Conservation (phyloP, 2,113 vertebrate genomes). For the Scatophagus argus region DNA sequence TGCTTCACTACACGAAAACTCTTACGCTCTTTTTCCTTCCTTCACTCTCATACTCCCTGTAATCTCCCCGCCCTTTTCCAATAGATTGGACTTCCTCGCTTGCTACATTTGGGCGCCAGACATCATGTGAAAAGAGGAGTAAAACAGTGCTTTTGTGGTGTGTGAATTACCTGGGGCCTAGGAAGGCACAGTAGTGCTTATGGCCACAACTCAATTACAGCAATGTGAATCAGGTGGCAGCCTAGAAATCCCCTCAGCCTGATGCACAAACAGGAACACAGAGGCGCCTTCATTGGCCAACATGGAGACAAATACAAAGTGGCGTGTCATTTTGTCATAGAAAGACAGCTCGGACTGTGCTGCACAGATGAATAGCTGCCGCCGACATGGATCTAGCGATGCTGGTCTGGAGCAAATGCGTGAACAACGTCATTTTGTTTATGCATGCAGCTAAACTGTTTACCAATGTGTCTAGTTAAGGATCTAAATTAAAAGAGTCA, state of each 20-base stretch:
- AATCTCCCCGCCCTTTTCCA: constrained; percentile 64
- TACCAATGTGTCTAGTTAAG: constrained; percentile 25
- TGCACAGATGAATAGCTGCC: constrained; percentile 23
- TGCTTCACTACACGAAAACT: constrained; percentile 63
- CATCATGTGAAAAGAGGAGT: constrained; percentile 79
- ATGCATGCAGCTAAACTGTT: constrained; percentile 18
- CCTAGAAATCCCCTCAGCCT: constrained; percentile 76
- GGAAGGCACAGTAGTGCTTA: constrained; percentile 65
- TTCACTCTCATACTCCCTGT: constrained; percentile 42
- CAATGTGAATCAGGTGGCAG: constrained; percentile 81
- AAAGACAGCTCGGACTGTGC: constrained; percentile 22
- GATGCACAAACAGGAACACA: constrained; percentile 68
- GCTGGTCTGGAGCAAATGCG: constrained; percentile 7
- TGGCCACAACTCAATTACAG: constrained; percentile 81
- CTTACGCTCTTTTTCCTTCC: constrained; percentile 65
- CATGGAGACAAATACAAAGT: constrained; percentile 58
- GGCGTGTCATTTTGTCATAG: constrained; percentile 53
- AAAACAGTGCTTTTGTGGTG: constrained; percentile 78
- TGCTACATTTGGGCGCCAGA: constrained; percentile 40
- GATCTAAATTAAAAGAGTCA: constrained; percentile 48
- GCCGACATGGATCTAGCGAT: constrained; percentile 11
- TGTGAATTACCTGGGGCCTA: constrained; percentile 76
- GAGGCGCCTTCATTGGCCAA: constrained; percentile 70
- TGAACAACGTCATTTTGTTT: constrained; percentile 45
- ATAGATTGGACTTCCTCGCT: constrained; percentile 65